phyloP scores from a whole-genome alignment of 2,113 vertebrate genomes.

The Pluvianellus socialis region DNA sequence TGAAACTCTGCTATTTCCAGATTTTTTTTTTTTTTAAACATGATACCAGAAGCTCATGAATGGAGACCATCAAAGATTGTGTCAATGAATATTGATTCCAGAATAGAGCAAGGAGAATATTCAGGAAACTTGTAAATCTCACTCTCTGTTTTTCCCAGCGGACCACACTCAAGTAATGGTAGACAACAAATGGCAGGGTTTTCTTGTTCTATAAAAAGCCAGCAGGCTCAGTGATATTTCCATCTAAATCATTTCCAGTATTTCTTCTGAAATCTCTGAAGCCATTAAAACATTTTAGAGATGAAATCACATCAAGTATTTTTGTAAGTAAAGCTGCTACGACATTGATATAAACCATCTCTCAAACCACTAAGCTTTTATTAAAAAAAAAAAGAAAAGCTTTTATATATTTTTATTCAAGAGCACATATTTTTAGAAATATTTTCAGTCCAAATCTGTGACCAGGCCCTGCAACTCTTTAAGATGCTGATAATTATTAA shows the following conservation, averaged over 20 bases:
- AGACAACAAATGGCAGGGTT: not conserved
- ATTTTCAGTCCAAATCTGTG: not conserved
- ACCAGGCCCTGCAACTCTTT: not conserved
- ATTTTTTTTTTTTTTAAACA: not conserved
- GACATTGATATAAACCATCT: not conserved
- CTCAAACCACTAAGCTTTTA: not conserved
- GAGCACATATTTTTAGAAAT: not conserved
- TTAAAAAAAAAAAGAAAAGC: not conserved
- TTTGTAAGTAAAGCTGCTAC: not conserved
- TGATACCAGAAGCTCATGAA: not conserved
- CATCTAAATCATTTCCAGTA: not conserved
- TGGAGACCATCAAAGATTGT: not conserved
- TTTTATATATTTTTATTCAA: not conserved
- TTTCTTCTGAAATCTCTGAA: constrained; percentile 9
- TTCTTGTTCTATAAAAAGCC: not conserved
- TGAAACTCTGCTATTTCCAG: not conserved
- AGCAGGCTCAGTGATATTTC: not conserved
- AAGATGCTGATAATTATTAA: not conserved
- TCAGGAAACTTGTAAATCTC: not conserved
- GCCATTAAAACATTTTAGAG: constrained; percentile 13
- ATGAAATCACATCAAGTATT: not conserved
- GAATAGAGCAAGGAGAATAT: not conserved
- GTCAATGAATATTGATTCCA: not conserved
- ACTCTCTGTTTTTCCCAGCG: not conserved
- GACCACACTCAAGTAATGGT: not conserved